Percentiles rank a stretch among this genome's conserved stretches.
phyloP scores from a whole-genome alignment of 2,888 invertebrate species.

The Nyleta sp. region DNA sequence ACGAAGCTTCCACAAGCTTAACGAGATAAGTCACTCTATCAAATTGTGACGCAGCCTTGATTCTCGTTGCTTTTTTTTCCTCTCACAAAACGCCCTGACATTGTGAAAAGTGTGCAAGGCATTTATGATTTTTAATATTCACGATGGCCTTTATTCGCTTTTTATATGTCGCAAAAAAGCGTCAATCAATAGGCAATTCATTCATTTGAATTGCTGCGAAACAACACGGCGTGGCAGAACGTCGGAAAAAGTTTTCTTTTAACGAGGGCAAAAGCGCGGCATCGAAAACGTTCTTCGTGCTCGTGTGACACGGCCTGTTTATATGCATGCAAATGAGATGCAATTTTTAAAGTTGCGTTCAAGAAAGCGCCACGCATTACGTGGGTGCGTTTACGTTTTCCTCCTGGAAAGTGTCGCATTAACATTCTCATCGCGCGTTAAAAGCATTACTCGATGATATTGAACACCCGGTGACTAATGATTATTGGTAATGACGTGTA shows the following conservation, averaged over 20 bases:
- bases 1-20: no score
- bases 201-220: no score
- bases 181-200: background rate
- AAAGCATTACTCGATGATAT: conserved; percentile 69
- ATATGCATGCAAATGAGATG: conserved; percentile 37
- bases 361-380: conserved; percentile 32
- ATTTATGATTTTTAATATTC: conserved; percentile 8
- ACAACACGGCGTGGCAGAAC: no score
- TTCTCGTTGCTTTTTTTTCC: no score
- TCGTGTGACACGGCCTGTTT: no score
- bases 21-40: no score
- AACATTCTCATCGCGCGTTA: conserved; percentile 64
- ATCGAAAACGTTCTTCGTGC: no score
- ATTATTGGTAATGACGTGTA: conserved; percentile 68
- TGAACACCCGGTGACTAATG: conserved; percentile 75
- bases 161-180: background rate
- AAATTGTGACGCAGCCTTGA: no score
- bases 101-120: no score
- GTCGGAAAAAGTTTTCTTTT: background rate
- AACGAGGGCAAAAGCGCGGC: no score
- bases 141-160: background rate
- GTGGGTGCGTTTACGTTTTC: conserved; percentile 38
- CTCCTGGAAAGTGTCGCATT: conserved; percentile 50
- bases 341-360: conserved; percentile 41
- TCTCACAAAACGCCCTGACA: no score